Evolutionary conservation across 2,888 invertebrate genomes (phyloP), one percentile per base, ranked within the genome.

Genomic region (Chaitophorus viminalis): DNA sequence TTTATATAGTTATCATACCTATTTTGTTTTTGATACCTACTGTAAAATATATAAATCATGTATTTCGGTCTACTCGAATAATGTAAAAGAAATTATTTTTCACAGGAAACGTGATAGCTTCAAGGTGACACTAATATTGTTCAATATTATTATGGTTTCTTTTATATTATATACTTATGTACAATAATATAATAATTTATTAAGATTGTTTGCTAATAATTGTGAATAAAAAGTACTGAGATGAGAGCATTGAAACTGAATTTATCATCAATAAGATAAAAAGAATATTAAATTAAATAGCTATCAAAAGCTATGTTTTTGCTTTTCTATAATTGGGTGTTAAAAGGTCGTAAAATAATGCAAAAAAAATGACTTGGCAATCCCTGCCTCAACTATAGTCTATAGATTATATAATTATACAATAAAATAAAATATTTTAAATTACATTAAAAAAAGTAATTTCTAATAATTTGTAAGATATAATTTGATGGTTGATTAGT

Each of bases 91-190:
- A 60, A 46, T 68, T 46, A 21, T 54, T 33, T 82, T 82, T 52
- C 72, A 54, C 18, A 52, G 72, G 82, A 82, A 82, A 82, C 9
- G 1, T n/a, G 72, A 82, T 82, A 82, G 31, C 33, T 17, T n/a
- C 25, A 72, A 82, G 52, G 33, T 72, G 33, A 54, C n/a, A 82
- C 33, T 54, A 52, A 72, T 54, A 31, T 70, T 52, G n/a, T 46
- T 46, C 21, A 68, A 81, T 81, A 14, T 17, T 31, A 11, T 68
- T 68, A 31, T 14, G 31, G 68, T 68, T 81, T 81, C 29, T 68
- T 81, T 68, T 31, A 5, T n/a, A 29, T 14, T 39, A n/a, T 31
- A 70, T 60, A n/a, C n/a, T 21, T 60, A 46, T 14, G 14, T 46
- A 14, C 1, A 46, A 46, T 46, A 14, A 46, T 46, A 14, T 1